Base-by-base conservation (phyloP, 2,113 vertebrate species). In the Poeciliopsis occidentalis region DNA sequence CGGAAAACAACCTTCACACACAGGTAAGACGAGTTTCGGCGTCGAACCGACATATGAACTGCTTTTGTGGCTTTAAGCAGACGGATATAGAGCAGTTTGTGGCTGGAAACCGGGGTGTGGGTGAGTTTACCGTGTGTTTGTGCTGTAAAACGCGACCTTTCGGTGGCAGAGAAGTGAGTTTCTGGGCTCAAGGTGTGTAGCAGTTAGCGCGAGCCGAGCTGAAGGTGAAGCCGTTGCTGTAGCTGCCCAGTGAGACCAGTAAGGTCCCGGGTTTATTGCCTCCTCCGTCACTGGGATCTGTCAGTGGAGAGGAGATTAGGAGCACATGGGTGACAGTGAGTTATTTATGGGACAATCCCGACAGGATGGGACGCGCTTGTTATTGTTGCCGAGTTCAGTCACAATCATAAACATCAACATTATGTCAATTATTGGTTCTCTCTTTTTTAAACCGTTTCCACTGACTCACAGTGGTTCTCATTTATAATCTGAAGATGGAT, bases 21-120 rank as follows among this genome's bases (percentile, higher is more conserved):
- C 94, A 94, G 94, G 93, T 95, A 94, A 94, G 92, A 60, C 85
- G 85, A 90, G 91, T 94, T 93, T 93, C 93, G 85, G 62, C 91
- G 69, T 86, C 34, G 34, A 27, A n/a, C 74, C 10, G 12, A n/a
- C 26, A 13, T 19, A 3, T 29, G 29, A 37, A 67, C 70, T 63
- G 0, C 4, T 6, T 30, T n/a, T 1, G 1, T 31, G 0, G 57
- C 15, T 2, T 5, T 27, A 3, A 63, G 26, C 44, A 60, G 19
- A 54, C 60, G n/a, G 0, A 0, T 15, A 2, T 0, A 11, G 6
- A 11, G 44, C 26, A 30, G 27, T 2, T 12, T 64, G 0, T 19
- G 3, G 4, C 32, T 29, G 24, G 4, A 31, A 22, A 1, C 3
- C 1, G n/a, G 1, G 8, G 2, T 3, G 11, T 4, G 31, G 34